Conservation (phyloP, 2,113 vertebrate genomes). For the Pelecanoides urinatrix region DNA sequence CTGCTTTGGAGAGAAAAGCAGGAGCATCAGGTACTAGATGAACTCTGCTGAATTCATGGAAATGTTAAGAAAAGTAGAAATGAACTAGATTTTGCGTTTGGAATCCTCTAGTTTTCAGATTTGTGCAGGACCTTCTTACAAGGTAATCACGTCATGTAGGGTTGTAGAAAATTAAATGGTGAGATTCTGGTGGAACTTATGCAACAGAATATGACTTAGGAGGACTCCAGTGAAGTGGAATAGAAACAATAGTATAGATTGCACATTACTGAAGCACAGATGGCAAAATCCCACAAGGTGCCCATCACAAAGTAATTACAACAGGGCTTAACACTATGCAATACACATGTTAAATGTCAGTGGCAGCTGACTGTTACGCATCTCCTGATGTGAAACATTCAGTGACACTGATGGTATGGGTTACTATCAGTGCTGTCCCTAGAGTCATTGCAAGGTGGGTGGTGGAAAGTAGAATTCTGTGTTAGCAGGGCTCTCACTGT, state of each 20-base stretch:
- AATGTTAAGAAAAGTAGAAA: neutral
- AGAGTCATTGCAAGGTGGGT: neutral
- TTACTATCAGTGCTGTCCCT: neutral
- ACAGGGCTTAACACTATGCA: neutral
- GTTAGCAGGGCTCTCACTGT: neutral
- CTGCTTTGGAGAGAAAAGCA: neutral
- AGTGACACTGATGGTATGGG: neutral
- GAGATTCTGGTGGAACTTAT: neutral
- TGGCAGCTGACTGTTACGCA: neutral
- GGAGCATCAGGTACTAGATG: neutral
- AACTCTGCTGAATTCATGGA: neutral
- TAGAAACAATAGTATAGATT: neutral
- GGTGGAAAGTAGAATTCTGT: neutral
- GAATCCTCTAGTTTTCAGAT: neutral
- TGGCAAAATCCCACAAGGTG: constrained; percentile 3
- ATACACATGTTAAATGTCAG: neutral
- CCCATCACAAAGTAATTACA: constrained; percentile 13
- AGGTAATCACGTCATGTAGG: neutral
- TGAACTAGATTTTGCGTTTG: neutral
- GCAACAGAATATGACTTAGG: neutral
- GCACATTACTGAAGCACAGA: neutral
- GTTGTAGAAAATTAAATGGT: neutral
- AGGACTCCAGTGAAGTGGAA: neutral
- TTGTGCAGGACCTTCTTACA: neutral
- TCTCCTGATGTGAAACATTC: neutral